Evolutionary conservation across 1,140 invertebrate species (phyloP), one percentile per base, ranked within the genome.

Genomic region (Procambarus virginalis): DNA sequence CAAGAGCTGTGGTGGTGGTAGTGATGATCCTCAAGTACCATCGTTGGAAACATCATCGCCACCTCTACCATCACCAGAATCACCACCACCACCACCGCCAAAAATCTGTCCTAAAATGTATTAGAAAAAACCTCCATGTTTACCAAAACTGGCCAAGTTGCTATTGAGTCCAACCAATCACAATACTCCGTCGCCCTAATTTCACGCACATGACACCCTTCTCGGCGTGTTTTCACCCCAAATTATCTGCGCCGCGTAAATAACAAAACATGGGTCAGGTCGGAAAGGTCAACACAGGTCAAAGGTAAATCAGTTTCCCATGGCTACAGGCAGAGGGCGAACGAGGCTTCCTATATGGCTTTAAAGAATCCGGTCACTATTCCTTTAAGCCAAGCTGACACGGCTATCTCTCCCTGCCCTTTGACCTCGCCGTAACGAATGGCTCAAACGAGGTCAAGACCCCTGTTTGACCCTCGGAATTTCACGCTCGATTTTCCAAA

Each of bases 171-270:
- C 55, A 34, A 55, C 8, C 51, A 55, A 55, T 55, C 3, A 55
- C n/a, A n/a, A 14, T 17, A 20, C 1, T 73, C 82, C 82, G 22
- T 84, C 64, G 70, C 82, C 60, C 80, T 68, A 82, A 84, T 75
- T 84, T 84, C 22, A 46, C 83, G 51, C 73, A 51, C 34, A 84
- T 76, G 73, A 76, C 73, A 84, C 48, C 48, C 70, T 22, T n/a
- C 64, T 58, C 58, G 68, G 70, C 73, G 73, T 82, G 80, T 82
- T 82, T 82, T 68, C 80, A 64, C 80, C 80, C 58, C n/a, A 64
- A 82, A 82, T 82, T 82, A 68, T 45, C 9, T 60, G 10, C 22
- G 22, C 22, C 17, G 80, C 68, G 80, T 48, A 82, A 64, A 82
- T 68, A 82, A 82, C 58, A 68, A 9, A n/a, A 34, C 34, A 48